Base-by-base conservation (phyloP, 2,797 vertebrate species). In the Micrastur ruficollis region DNA sequence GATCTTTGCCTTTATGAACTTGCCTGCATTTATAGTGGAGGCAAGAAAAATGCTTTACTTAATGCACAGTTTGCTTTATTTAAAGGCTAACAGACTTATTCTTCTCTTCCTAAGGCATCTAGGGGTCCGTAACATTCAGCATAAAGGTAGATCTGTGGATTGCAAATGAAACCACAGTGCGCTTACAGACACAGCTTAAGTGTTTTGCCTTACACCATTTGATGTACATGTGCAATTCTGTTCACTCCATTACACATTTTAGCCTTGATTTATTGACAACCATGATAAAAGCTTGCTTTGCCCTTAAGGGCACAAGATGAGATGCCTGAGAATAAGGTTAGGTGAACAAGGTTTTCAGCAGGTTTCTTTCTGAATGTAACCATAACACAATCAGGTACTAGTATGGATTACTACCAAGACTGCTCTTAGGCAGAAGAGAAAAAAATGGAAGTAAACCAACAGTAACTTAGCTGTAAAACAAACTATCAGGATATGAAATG, bases 1-100 rank as follows among this genome's bases (percentile, higher is more conserved):
- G 98, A 53, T 98, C 98, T 94, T 98, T 98, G 80, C 99, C 99
- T 67, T 98, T 98, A 88, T 97, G 98, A 89, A 98, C 97, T 56
- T 99, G 98, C 99, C 99, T 99, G 90, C 34, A 93, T 92, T 97
- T 68, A 79, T 50, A 95, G 44, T 7, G 25, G 29, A 91, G 40
- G 78, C 12, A 90, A 91, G 55, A 95, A 91, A 95, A 93, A 63
- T n/a, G 10, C 15, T 87, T 91, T 53, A 73, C 29, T 89, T 82
- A 82, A 87, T 29, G 19, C 26, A 62, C 11, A 29, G 21, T 74
- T 84, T 87, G 21, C 68, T 93, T 79, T 44, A 89, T 58, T 92
- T 81, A 72, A 83, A 74, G n/a, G 27, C 25, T 80, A 74, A 42
- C 23, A 63, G 38, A 67, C 40, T 42, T 58, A 68, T 5, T 85